phyloP scores from a whole-genome alignment of 1,140 invertebrate genomes.

The Brachionus rotundiformis region DNA sequence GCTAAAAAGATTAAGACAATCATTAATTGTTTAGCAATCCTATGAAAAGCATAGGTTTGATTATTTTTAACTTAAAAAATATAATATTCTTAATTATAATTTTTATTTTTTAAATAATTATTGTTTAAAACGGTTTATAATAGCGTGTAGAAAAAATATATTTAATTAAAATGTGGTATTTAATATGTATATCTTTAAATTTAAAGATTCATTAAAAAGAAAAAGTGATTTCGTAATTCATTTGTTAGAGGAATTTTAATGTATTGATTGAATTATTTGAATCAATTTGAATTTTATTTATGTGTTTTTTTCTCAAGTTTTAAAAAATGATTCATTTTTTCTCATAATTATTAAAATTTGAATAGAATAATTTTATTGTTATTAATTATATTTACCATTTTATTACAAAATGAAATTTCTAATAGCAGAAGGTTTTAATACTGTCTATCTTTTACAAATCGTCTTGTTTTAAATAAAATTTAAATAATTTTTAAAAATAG shows the following conservation, averaged over 20 bases:
- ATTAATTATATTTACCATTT: too few relatives aligned
- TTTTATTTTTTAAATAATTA: neutral
- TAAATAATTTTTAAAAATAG: neutral
- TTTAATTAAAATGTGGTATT: neutral
- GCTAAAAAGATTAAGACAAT: neutral
- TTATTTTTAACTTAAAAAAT: conserved; percentile 5
- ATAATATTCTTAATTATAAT: neutral
- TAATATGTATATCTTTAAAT: neutral
- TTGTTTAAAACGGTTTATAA: neutral
- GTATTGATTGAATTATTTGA: too few relatives aligned
- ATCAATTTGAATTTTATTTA: too few relatives aligned
- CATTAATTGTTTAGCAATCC: neutral
- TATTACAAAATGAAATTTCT: too few relatives aligned
- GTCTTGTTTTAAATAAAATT: too few relatives aligned
- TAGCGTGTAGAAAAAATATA: neutral
- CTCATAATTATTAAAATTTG: too few relatives aligned
- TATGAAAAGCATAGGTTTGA: neutral
- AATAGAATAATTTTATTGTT: too few relatives aligned
- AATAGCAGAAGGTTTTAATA: too few relatives aligned
- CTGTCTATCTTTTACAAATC: too few relatives aligned
- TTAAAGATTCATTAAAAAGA: neutral
- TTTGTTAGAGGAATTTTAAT: too few relatives aligned
- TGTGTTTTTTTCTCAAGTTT: too few relatives aligned
- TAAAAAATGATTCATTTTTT: too few relatives aligned
- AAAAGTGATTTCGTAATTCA: neutral